Conservation (phyloP, 2,888 invertebrate genomes). For the Eurois occulta region DNA sequence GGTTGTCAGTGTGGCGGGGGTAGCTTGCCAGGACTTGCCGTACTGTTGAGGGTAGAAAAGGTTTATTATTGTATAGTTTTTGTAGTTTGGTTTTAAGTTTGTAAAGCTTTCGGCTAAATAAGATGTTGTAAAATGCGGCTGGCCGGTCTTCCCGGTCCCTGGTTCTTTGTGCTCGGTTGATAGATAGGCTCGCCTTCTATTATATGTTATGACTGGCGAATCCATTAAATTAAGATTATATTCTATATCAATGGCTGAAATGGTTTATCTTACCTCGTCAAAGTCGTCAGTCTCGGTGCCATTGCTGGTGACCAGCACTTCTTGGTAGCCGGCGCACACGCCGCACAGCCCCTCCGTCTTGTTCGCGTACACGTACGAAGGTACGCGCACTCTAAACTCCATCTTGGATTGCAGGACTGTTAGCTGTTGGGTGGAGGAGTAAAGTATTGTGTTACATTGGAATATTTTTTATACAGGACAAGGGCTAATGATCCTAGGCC, state of each 20-base stretch:
- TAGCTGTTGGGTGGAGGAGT: conserved; percentile 69
- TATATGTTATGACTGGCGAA: not conserved
- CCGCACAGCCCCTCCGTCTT: conserved; percentile 96
- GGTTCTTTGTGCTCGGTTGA: no score
- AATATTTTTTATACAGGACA: no score
- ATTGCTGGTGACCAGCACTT: conserved; percentile 88
- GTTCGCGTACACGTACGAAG: conserved; percentile 93
- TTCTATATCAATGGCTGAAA: not conserved
- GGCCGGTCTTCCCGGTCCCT: no score
- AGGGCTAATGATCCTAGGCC: no score
- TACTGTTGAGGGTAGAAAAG: conserved; percentile 73
- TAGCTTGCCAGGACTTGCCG: conserved; percentile 90
- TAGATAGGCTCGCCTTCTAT: not conserved
- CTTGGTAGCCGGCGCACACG: conserved; percentile 91
- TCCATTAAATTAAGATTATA: not conserved
- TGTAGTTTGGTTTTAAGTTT: not conserved
- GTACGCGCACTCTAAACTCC: conserved; percentile 91
- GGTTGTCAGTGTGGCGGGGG: conserved; percentile 82
- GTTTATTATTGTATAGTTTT: not conserved
- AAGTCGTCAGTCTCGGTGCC: conserved; percentile 90
- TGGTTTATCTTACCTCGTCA: conserved; percentile 85
- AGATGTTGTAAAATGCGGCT: no score
- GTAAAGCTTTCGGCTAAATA: no score
- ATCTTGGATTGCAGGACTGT: conserved; percentile 83
- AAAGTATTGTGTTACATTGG: not conserved